Evolutionary conservation across 2,888 invertebrate genomes (phyloP), one percentile per base, ranked within the genome.

Genomic region (Athetis lepigone): DNA sequence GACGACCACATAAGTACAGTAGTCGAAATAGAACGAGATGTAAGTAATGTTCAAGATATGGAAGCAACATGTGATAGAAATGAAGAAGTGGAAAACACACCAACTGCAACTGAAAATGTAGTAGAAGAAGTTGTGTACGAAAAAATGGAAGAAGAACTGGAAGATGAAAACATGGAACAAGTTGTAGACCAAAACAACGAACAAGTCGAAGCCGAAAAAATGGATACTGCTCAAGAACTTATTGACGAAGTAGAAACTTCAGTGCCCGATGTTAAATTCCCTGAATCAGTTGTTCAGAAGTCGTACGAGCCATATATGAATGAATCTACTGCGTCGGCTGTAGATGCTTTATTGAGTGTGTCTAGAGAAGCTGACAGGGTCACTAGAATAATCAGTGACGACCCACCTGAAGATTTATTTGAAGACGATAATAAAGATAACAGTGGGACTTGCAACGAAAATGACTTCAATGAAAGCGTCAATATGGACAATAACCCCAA

Each of bases 391-490:
- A 88, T 94, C 40, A 91, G 92, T 73, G 89, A 92, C 39, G 94
- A 94, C 81, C 91, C 88, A 1, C 94, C 94, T 6, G 95, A 95
- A 82, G 92, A 94, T 76, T 84, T 95, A 67, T 94, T 94, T 77
- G 95, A 95, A 85, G 94, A 95, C 73, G 95, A 95, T 67, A 88
- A 85, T 78, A 92, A 88, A 82, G 92, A 92, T 51, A 87, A 50
- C 58, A 72, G 46, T 58, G 78, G 40, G 11, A 37, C 49, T 2
- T 27, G 73, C 61, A 83, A 69, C 61, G 83, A 77, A 54, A 90
- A 89, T 76, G 87, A 86, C 52, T 83, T 83, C 57, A 80, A 75
- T 68, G 83, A 84, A 54, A 77, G 51, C 54, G 72, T 73, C n/a
- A 52, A 59, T 21, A 67, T 63, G 59, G 69, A 82, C 57, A 56